A percentile compares a stretch with the other conserved stretches of the same genome.
These are phyloP conservation scores for Ginglymostoma cirratum DNA, from an alignment of 2,113 vertebrate species.

Conservation along the genomic window DNA sequence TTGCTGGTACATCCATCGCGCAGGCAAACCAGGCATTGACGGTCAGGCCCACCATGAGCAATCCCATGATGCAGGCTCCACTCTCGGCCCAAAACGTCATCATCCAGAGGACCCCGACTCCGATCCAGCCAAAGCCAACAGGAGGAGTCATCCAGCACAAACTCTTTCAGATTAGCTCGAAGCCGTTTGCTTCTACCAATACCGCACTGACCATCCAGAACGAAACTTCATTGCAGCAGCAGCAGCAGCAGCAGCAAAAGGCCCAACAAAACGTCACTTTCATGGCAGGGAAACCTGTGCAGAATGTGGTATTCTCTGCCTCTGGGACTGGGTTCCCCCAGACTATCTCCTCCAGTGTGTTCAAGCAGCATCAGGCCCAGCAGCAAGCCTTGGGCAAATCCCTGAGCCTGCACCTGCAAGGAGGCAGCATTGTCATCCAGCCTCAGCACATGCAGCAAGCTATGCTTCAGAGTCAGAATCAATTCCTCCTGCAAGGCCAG, in stretches of 20 bases:
- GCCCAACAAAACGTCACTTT: conserved; percentile 81
- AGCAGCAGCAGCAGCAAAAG: conserved; percentile 57
- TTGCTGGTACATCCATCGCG: conserved; percentile 48
- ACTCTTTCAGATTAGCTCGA: conserved; percentile 71
- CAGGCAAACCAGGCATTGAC: conserved; percentile 71
- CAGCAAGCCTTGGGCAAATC: conserved; percentile 71
- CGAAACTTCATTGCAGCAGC: conserved; percentile 40
- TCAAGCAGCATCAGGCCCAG: conserved; percentile 62
- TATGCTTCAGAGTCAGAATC: conserved; percentile 69
- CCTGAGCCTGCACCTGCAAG: conserved; percentile 84
- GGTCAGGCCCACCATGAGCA: conserved; percentile 56
- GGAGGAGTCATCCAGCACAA: conserved; percentile 78
- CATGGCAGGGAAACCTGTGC: conserved; percentile 75
- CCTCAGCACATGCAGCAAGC: conserved; percentile 79
- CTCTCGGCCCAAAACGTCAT: conserved; percentile 69
- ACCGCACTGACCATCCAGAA: background rate
- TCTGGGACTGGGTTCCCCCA: conserved; percentile 66
- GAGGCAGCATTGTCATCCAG: conserved; percentile 86
- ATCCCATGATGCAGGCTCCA: conserved; percentile 64
- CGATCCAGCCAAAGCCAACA: conserved; percentile 87
- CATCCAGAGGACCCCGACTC: conserved; percentile 86
- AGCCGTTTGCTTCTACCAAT: conserved; percentile 51
- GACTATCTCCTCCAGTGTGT: conserved; percentile 63
- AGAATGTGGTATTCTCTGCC: conserved; percentile 76
- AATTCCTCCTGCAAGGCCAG: conserved; percentile 71